Percentiles rank a stretch among this genome's conserved stretches.
Conservation (phyloP, 2,113 vertebrate species). For the Colossoma macropomum region DNA sequence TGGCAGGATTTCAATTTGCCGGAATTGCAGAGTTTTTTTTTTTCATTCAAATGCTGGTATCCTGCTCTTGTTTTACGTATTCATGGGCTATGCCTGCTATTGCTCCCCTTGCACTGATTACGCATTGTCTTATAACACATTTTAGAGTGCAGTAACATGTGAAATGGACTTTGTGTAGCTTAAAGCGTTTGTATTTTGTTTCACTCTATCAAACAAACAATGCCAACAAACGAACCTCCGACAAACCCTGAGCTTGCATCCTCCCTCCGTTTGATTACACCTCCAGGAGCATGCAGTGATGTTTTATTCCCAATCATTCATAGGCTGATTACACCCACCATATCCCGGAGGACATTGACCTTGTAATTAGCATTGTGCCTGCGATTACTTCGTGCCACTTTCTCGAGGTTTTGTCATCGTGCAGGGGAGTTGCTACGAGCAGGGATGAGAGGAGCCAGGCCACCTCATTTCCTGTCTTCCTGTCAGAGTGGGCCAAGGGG, state of each 20-base stretch:
- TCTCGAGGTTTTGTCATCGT: neutral
- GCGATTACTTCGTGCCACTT: neutral
- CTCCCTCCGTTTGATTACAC: neutral
- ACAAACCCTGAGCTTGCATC: neutral
- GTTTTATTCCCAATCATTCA: neutral
- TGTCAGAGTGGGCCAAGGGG: conserved; percentile 7
- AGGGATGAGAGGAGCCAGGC: neutral
- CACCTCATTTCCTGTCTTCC: conserved; percentile 7
- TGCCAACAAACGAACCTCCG: neutral
- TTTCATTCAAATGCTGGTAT: too few species aligned
- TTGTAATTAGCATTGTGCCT: conserved; percentile 21
- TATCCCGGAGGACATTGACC: neutral
- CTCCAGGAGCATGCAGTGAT: neutral
- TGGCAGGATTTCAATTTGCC: too few species aligned
- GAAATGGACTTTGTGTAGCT: too few species aligned
- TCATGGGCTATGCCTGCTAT: too few species aligned
- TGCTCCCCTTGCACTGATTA: too few species aligned
- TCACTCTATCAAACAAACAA: too few species aligned
- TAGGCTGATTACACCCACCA: neutral
- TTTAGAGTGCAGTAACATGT: too few species aligned
- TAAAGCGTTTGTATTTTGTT: too few species aligned
- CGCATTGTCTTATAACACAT: too few species aligned
- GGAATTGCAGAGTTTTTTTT: too few species aligned
- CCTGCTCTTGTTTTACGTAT: too few species aligned
- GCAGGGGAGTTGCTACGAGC: neutral